Evolutionary conservation across 2,113 vertebrate genomes (phyloP).

Genomic region (Aspidoscelis tigris): DNA sequence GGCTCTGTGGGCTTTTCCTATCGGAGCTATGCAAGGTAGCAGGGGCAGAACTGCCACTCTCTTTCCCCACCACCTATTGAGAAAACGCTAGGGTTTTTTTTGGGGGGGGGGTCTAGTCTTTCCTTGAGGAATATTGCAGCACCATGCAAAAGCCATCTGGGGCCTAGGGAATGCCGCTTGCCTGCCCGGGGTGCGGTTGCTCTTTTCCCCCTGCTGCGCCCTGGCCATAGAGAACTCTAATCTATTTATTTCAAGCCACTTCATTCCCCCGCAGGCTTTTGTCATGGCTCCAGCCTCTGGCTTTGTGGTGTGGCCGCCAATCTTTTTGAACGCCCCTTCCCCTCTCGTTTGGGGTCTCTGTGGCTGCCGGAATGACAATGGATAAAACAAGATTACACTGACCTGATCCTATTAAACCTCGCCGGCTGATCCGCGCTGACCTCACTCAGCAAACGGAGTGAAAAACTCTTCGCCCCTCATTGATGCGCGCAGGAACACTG

Average conservation of each 20-base stretch:
- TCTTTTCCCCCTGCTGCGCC: constrained; percentile 62
- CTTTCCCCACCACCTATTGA: background rate
- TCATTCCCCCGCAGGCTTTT: constrained; percentile 72
- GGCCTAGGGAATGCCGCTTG: background rate
- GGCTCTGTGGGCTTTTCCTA: background rate
- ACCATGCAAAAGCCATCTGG: background rate
- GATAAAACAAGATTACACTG: constrained; percentile 82
- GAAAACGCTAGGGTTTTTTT: background rate
- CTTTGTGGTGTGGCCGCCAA: constrained; percentile 72
- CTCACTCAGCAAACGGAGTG: constrained; percentile 63
- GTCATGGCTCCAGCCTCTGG: constrained; percentile 68
- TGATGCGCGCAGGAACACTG: accelerated
- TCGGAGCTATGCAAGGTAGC: background rate
- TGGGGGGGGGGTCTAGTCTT: background rate
- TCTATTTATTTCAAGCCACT: constrained; percentile 83
- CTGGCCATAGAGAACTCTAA: constrained; percentile 71
- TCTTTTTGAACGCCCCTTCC: constrained; percentile 72
- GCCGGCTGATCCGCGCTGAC: constrained; percentile 64
- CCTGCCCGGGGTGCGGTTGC: constrained; percentile 44
- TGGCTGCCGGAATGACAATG: constrained; percentile 78
- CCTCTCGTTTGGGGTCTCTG: constrained; percentile 74
- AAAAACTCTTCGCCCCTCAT: constrained; percentile 18
- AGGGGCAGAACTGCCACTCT: background rate
- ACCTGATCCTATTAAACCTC: constrained; percentile 81
- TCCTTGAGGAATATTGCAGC: constrained; percentile 23